phyloP scores from a whole-genome alignment of 2,113 vertebrate species.

The Rhodinocichla rosea region DNA sequence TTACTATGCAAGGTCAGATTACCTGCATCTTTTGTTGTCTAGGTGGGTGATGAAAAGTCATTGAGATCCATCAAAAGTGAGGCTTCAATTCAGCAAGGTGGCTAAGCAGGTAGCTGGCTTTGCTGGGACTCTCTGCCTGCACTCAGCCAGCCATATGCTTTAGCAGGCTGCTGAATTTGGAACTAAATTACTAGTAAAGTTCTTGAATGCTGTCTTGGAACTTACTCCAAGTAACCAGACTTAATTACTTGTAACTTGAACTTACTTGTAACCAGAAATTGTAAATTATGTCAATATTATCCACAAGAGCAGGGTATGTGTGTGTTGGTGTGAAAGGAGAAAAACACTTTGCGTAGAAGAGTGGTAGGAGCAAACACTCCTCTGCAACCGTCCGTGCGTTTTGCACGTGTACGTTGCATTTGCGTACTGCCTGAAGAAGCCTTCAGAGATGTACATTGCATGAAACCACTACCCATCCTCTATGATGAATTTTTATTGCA shows the following conservation, averaged over 20 bases:
- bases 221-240: not conserved
- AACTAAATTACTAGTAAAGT: not conserved
- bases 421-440: not conserved
- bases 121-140: not conserved
- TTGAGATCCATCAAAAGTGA: not conserved
- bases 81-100: not conserved
- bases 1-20: not conserved
- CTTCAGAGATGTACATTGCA: not conserved
- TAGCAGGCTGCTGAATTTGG: not conserved
- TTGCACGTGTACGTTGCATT: rapidly evolving
- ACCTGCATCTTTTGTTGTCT: not conserved
- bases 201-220: not conserved
- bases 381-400: not conserved
- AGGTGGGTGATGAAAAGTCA: not conserved
- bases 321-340: not conserved
- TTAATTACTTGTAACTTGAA: too few species aligned
- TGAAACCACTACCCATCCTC: not conserved
- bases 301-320: not conserved
- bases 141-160: not conserved
- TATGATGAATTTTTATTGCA: not conserved
- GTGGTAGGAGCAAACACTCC: not conserved
- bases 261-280: not conserved
- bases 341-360: not conserved
- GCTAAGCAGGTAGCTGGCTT: not conserved
- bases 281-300: not conserved